These are phyloP conservation scores for Chanos chanos DNA, from an alignment of 2,797 vertebrate species.

Conservation along the genomic window DNA sequence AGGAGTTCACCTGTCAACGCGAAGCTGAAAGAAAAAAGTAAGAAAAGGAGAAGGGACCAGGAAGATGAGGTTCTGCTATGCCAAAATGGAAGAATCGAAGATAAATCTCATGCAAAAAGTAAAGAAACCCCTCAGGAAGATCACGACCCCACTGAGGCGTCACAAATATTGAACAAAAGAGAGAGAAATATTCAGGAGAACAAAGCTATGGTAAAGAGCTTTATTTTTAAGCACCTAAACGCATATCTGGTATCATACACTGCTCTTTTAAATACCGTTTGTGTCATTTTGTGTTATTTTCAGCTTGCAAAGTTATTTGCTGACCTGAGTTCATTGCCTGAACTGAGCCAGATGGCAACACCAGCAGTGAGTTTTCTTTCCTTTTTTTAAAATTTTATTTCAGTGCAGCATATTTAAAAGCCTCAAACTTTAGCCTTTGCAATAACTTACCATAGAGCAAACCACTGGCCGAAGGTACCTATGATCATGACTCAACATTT, in stretches of 20 bases:
- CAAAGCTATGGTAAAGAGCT: constrained; percentile 84
- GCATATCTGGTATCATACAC: no score
- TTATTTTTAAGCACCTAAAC: background rate
- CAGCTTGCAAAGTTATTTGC: constrained; percentile 91
- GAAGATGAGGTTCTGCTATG: background rate
- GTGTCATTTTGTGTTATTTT: constrained; percentile 34
- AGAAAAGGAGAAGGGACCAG: constrained; percentile 3
- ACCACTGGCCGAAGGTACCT: background rate
- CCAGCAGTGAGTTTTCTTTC: constrained; percentile 72
- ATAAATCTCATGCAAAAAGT: background rate
- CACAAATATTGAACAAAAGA: constrained; percentile 79
- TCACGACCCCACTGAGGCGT: constrained; percentile 61
- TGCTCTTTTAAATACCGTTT: background rate
- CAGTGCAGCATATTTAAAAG: background rate
- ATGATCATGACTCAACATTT: no score
- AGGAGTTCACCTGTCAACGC: constrained; percentile 13
- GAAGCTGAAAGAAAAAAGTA: constrained; percentile 25
- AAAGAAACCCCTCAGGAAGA: constrained; percentile 41
- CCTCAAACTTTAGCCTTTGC: no score
- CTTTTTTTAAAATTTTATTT: background rate
- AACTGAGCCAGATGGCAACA: constrained; percentile 73
- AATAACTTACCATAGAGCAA: background rate
- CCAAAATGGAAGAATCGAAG: background rate
- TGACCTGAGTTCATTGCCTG: constrained; percentile 83
- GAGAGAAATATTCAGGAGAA: constrained; percentile 94